Evolutionary conservation across 1,140 invertebrate genomes (phyloP).

Genomic region (Dreissena polymorpha): DNA sequence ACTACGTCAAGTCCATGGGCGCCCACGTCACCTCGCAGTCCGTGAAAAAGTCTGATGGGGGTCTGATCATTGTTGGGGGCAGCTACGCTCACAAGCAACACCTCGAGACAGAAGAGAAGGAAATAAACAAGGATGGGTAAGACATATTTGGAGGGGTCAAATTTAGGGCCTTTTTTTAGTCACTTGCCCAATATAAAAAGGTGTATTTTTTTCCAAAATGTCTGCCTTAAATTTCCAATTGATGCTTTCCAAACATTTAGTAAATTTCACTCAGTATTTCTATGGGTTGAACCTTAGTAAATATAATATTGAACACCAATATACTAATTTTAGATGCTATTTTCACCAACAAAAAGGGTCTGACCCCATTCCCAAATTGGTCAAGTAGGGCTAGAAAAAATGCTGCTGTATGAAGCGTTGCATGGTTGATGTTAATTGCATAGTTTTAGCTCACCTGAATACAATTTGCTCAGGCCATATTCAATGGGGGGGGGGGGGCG

Average conservation of each 20-base stretch:
- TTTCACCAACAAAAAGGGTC: too few species aligned
- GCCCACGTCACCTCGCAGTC: conserved; percentile 66
- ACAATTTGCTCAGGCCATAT: not conserved
- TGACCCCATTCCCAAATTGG: too few species aligned
- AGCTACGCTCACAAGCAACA: conserved; percentile 67
- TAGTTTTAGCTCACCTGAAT: not conserved
- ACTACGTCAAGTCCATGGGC: conserved; percentile 67
- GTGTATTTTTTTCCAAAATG: too few species aligned
- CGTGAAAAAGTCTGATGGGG: conserved; percentile 68
- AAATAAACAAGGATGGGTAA: conserved; percentile 11
- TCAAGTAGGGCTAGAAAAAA: not conserved
- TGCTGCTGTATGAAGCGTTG: too few species aligned
- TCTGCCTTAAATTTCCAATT: too few species aligned
- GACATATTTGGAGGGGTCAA: not conserved
- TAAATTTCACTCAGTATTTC: too few species aligned
- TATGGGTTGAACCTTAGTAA: too few species aligned
- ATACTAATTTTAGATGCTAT: too few species aligned
- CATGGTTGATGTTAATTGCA: too few species aligned
- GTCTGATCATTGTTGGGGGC: conserved; percentile 70
- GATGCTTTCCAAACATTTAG: too few species aligned
- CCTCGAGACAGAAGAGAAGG: conserved; percentile 17
- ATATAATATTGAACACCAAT: too few species aligned
- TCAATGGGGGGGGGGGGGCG: too few species aligned
- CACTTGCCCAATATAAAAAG: not conserved
- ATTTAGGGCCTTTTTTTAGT: not conserved